Base-by-base conservation (phyloP, 2,113 vertebrate genomes). In the Xiphophorus couchianus region DNA sequence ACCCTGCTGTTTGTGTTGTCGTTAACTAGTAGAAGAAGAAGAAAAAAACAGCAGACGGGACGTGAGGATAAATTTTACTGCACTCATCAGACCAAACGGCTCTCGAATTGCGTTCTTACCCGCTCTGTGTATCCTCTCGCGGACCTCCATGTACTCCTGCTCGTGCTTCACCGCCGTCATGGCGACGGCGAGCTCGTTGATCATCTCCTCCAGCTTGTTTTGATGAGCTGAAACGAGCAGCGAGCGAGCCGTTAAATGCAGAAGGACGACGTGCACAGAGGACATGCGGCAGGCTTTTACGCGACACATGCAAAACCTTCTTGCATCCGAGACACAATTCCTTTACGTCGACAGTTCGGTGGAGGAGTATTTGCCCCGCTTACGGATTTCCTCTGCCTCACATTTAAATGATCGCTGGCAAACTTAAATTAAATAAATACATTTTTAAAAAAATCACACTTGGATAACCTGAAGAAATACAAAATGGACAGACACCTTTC, bases 1-100 rank as follows among this genome's bases (percentile, higher is more conserved):
- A 99, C 98, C 94, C 98, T 95, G 96, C 98, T 99, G 95, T 99
- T 99, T 84, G 98, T 99, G 96, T 99, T 99, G 96, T 99, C 98
- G 14, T 99, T 99, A 90, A 99, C 97, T 99, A 15, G 91, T 90
- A 74, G 76, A 79, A 89, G 1, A 1, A 28, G 84, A 7, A 80
- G 1, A 33, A 33, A 0, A 33, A 33, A 78, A 91, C 85, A 14
- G 77, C 58, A 87, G 9, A 42, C 1, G 68, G 66, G 33, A 37
- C 33, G 33, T 17, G 4, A 74, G 48, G 5, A 62, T 0, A 14
- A 3, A 13, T 2, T 73, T 48, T 15, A 51, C 48, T 37, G 3
- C 27, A 30, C 29, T 9, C 1, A 54, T 2, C 30, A 14, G 3
- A 2, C 28, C 12, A 11, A 48, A 31, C 19, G 2, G 27, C 1